Conservation (phyloP, 2,888 invertebrate species). For the Protonemura montana region DNA sequence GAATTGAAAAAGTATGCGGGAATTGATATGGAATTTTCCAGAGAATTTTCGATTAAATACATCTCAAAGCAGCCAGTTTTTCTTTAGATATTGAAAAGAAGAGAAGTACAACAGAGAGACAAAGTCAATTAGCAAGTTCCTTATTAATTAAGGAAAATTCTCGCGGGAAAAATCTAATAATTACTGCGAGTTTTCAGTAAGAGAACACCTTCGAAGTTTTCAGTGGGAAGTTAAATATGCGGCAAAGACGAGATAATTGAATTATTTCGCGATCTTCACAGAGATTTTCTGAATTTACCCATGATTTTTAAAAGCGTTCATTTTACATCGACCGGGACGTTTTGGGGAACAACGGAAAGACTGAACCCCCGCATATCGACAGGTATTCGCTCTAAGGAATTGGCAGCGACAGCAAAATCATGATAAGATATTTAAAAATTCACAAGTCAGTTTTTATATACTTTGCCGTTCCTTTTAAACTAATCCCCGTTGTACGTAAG, state of each 20-base stretch:
- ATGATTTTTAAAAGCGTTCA: neutral
- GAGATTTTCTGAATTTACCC: neutral
- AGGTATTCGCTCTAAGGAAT: too few relatives aligned
- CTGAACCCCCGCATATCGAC: too few relatives aligned
- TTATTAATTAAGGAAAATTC: neutral
- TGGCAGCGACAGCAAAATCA: too few relatives aligned
- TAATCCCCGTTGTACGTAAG: too few relatives aligned
- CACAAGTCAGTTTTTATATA: too few relatives aligned
- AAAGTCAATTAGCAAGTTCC: conserved; percentile 12
- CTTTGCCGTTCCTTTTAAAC: too few relatives aligned
- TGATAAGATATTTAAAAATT: too few relatives aligned
- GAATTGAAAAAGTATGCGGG: neutral
- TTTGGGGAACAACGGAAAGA: too few relatives aligned
- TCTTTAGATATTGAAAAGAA: neutral
- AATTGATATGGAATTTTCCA: neutral
- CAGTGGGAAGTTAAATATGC: neutral
- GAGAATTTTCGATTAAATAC: neutral
- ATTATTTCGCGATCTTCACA: neutral
- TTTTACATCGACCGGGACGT: neutral
- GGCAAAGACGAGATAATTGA: neutral
- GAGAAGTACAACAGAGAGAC: neutral
- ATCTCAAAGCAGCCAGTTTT: neutral
- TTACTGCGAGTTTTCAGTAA: neutral
- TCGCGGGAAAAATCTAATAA: conserved; percentile 12
- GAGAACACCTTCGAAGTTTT: neutral